Evolutionary conservation across 2,113 vertebrate species (phyloP), one percentile per base, ranked within the genome.

Genomic region (Bungarus multicinctus): DNA sequence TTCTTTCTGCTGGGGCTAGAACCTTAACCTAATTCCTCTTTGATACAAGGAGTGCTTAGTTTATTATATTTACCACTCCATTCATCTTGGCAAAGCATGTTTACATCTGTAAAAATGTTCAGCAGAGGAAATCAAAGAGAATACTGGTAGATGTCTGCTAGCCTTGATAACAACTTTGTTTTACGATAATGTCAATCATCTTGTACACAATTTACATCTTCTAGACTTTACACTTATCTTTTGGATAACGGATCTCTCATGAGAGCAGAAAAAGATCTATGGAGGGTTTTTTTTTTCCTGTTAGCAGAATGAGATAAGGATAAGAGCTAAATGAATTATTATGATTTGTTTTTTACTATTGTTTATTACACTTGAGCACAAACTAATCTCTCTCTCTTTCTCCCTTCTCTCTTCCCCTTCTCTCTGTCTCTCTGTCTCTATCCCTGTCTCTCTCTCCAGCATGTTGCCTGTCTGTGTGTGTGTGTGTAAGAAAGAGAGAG

Each of bases 31-130:
- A n/a, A 27, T 91, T 95, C 89, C 5, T 95, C 69, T 95, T 92
- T 5, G 30, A n/a, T 81, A 64, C 8, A 95, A 88, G 89, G 45
- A 89, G 5, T 5, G 81, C 89, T 90, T 95, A 94, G 74, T 97
- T 95, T 95, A 93, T 94, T 94, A 25, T 50, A 94, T 95, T 95
- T 95, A 90, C 55, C 5, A 94, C 27, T 95, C 43, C 10, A 87
- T 95, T 97, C 93, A 2, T 94, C 94, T 94, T 96, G 90, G 34
- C n/a, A 95, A 96, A 96, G 93, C 34, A 90, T 5, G 14, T 94
- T 96, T 95, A 94, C 89, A 93, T 95, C 89, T 89, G 88, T 95
- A 86, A 94, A 95, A 95, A 86, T 34, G 34, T 5, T 54, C 34
- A 25, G 8, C 1, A 58, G 87, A 93, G 5, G 93, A 96, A 95